phyloP scores from a whole-genome alignment of 2,888 invertebrate genomes.

The Mesoligia furuncula region DNA sequence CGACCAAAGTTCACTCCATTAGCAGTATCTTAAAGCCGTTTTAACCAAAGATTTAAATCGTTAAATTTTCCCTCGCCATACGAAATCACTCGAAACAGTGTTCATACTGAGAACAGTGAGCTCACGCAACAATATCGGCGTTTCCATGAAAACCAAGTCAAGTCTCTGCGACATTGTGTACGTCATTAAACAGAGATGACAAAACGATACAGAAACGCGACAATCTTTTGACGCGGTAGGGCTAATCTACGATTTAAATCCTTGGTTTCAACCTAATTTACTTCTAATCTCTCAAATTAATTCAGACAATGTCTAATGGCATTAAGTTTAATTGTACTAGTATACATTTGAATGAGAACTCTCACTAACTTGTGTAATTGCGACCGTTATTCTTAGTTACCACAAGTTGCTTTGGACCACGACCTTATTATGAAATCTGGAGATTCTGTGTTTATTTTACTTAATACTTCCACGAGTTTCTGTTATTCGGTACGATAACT shows the following conservation, averaged over 20 bases:
- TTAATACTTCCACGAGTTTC: slow-evolving; percentile 12
- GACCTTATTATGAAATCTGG: slow-evolving; percentile 3
- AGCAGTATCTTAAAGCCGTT: slow-evolving; percentile 2
- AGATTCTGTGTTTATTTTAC: slow-evolving; percentile 33
- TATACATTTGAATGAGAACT: slow-evolving; percentile 39
- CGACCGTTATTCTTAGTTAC: slow-evolving; percentile 42
- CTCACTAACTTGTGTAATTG: slow-evolving; percentile 43
- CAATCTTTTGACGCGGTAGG: neutral
- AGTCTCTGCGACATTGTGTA: neutral
- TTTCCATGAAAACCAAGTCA: neutral
- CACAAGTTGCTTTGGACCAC: slow-evolving; percentile 18
- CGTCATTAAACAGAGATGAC: neutral
- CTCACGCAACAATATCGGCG: neutral
- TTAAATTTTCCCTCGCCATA: neutral
- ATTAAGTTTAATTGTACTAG: slow-evolving; percentile 34
- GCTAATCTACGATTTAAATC: neutral
- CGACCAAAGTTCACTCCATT: slow-evolving; percentile 1
- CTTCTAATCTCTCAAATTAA: slow-evolving; percentile 34
- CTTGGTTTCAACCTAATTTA: slow-evolving; percentile 33
- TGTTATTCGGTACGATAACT: neutral
- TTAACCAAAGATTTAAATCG: slow-evolving; percentile 12
- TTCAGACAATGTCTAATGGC: slow-evolving; percentile 31
- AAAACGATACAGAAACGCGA: neutral
- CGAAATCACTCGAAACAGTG: neutral
- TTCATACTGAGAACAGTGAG: neutral